phyloP scores from a whole-genome alignment of 1,140 invertebrate genomes.

The Drosophila busckii region DNA sequence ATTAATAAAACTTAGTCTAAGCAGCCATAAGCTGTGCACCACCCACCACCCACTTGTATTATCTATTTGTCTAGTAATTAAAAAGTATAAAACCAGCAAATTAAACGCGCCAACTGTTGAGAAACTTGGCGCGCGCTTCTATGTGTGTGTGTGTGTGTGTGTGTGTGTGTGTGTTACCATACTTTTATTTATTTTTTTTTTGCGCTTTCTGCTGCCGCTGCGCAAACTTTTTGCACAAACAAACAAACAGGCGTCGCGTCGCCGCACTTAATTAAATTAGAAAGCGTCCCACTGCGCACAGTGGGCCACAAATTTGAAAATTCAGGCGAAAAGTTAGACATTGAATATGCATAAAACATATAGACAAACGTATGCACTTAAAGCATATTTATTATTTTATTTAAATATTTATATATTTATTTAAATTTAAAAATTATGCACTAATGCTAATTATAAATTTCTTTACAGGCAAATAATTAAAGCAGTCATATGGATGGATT shows the following conservation, averaged over 20 bases:
- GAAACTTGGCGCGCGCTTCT: conserved; percentile 40
- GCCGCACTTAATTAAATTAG: conserved; percentile 75
- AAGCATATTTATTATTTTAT: too few relatives aligned
- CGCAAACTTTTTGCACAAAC: conserved; percentile 42
- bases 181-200: conserved; percentile 16
- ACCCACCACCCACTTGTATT: background rate
- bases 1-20: conserved; percentile 43
- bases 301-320: conserved; percentile 33
- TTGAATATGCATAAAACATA: too few relatives aligned
- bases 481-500: too few relatives aligned
- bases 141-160: conserved; percentile 21
- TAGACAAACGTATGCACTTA: too few relatives aligned
- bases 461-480: too few relatives aligned
- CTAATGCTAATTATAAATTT: too few relatives aligned
- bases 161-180: conserved; percentile 13
- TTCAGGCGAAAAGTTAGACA: conserved; percentile 51
- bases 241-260: conserved; percentile 61
- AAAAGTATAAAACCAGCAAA: conserved; percentile 75
- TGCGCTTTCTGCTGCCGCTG: background rate
- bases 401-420: too few relatives aligned
- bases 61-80: conserved; percentile 73
- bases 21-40: conserved; percentile 9
- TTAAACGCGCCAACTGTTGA: conserved; percentile 68
- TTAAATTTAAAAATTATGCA: too few relatives aligned
- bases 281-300: conserved; percentile 35